phyloP scores from a whole-genome alignment of 2,113 vertebrate species.

The Athene noctua region DNA sequence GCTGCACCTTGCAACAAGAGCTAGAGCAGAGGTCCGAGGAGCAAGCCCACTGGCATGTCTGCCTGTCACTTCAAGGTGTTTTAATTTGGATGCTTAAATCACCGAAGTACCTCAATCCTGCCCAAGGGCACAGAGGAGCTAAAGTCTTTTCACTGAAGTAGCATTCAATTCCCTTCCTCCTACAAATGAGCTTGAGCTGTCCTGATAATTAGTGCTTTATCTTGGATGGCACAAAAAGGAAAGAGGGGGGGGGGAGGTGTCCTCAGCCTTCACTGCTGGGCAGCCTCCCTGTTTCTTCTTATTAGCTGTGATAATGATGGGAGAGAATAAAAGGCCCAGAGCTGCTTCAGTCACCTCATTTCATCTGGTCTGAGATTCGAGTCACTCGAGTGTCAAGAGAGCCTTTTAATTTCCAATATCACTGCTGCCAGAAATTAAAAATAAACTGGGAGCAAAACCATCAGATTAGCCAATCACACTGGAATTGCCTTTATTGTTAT shows the following conservation, averaged over 20 bases:
- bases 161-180: slow-evolving; percentile 56
- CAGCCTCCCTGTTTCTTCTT: slow-evolving; percentile 44
- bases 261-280: slow-evolving; percentile 28
- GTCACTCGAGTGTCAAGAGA: slow-evolving; percentile 59
- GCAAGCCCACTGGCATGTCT: not conserved
- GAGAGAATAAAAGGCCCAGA: slow-evolving; percentile 60
- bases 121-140: slow-evolving; percentile 41
- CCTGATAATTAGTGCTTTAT: slow-evolving; percentile 70
- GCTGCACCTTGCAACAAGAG: not conserved
- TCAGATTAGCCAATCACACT: slow-evolving; percentile 57
- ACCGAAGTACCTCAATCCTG: slow-evolving; percentile 36
- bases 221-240: slow-evolving; percentile 45
- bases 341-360: slow-evolving; percentile 66
- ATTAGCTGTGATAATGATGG: slow-evolving; percentile 61
- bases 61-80: slow-evolving; percentile 40
- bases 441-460: slow-evolving; percentile 55
- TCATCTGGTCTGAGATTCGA: slow-evolving; percentile 55
- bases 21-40: not conserved
- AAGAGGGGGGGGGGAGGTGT: not conserved
- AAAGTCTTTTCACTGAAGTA: slow-evolving; percentile 58
- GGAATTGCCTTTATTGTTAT: slow-evolving; percentile 53
- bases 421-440: slow-evolving; percentile 68
- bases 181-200: slow-evolving; percentile 70
- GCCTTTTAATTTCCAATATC: slow-evolving; percentile 65
- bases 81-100: slow-evolving; percentile 50